Percentiles rank a stretch among this genome's conserved stretches.
Conservation (phyloP, 2,113 vertebrate species). For the Salvator merianae region DNA sequence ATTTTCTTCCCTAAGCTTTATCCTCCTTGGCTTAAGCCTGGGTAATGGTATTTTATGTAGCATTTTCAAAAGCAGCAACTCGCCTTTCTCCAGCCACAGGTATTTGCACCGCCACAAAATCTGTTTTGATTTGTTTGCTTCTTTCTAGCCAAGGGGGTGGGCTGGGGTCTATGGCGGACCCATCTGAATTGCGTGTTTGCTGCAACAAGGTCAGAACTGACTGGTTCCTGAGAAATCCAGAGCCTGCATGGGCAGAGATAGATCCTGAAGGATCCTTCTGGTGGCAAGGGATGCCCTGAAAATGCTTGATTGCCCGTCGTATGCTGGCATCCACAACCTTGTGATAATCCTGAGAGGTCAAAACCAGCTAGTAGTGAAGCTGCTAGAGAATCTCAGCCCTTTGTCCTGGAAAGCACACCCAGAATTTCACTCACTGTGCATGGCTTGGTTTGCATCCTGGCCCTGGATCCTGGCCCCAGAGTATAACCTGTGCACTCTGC, state of each 20-base stretch:
- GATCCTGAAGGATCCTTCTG: neutral
- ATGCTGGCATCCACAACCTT: neutral
- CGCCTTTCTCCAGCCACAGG: slow-evolving; percentile 42
- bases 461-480: no score
- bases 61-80: slow-evolving; percentile 1
- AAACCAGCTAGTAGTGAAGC: no score
- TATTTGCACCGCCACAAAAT: slow-evolving; percentile 60
- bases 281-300: no score
- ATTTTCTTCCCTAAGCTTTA: slow-evolving; percentile 29
- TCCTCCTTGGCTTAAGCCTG: slow-evolving; percentile 25
- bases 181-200: neutral
- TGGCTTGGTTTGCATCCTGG: no score
- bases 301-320: neutral
- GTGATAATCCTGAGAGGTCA: neutral
- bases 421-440: no score
- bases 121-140: slow-evolving; percentile 29
- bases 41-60: slow-evolving; percentile 22
- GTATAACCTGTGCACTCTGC: no score
- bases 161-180: neutral
- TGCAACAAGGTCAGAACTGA: neutral
- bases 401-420: no score
- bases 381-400: neutral
- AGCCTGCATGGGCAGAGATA: neutral
- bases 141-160: slow-evolving; percentile 17
- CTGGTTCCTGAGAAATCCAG: neutral